These are phyloP conservation scores for Xanthorhoe designata DNA, from an alignment of 2,888 invertebrate species.

Conservation along the genomic window DNA sequence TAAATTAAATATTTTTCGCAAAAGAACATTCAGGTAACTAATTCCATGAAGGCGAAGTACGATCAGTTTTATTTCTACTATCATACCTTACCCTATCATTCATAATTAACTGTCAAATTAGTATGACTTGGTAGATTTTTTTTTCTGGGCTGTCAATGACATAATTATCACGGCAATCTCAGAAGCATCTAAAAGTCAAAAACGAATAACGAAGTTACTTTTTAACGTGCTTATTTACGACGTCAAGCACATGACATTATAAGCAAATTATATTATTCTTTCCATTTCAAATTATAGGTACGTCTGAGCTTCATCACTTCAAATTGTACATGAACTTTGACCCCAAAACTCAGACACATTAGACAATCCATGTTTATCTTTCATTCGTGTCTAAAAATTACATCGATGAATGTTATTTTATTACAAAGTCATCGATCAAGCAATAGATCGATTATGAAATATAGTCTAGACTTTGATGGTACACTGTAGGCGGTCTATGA, in stretches of 20 bases:
- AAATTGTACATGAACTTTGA: constrained; percentile 5
- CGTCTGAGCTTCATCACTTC: constrained; percentile 2
- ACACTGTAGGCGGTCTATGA: constrained; percentile 3
- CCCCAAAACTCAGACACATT: not conserved
- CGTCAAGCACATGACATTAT: not conserved
- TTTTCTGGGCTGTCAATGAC: too few species aligned
- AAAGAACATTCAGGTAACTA: too few species aligned
- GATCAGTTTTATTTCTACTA: too few species aligned
- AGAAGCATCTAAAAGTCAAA: too few species aligned
- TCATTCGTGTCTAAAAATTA: not conserved
- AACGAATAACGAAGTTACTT: not conserved
- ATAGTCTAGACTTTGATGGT: constrained; percentile 16
- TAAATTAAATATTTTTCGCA: too few species aligned
- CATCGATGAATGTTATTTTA: not conserved
- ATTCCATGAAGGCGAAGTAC: too few species aligned
- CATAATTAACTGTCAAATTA: too few species aligned
- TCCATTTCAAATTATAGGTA: not conserved
- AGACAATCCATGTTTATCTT: not conserved
- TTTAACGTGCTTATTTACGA: not conserved
- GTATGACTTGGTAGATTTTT: too few species aligned
- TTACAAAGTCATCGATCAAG: constrained; percentile 7
- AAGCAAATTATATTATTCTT: not conserved
- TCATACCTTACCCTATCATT: too few species aligned
- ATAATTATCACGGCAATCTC: too few species aligned
- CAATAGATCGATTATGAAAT: constrained; percentile 13